Conservation (phyloP, 1,140 invertebrate species). For the Drosophila rufa region DNA sequence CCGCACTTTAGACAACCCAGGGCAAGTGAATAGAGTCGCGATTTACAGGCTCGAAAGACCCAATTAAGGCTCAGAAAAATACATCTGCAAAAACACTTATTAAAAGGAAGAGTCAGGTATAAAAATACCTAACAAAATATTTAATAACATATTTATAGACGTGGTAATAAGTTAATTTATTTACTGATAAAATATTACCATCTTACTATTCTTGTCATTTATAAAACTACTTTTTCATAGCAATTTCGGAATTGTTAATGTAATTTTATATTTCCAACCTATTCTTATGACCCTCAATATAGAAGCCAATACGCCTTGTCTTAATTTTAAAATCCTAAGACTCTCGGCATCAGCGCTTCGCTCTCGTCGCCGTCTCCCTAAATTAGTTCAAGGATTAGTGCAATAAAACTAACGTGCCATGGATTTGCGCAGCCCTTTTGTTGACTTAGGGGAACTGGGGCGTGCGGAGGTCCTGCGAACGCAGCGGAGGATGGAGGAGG, state of each 20-base stretch:
- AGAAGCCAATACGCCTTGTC: conserved; percentile 49
- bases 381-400: conserved; percentile 82
- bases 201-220: too few relatives aligned
- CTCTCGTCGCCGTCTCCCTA: conserved; percentile 19
- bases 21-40: conserved; percentile 5
- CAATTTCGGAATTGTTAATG: too few relatives aligned
- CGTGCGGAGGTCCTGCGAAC: background rate
- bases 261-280: background rate
- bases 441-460: conserved; percentile 47
- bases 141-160: too few relatives aligned
- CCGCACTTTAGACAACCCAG: conserved; percentile 25
- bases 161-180: too few relatives aligned
- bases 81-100: too few relatives aligned
- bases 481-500: background rate
- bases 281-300: conserved; percentile 14
- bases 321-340: conserved; percentile 58
- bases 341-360: conserved; percentile 29
- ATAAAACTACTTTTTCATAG: too few relatives aligned
- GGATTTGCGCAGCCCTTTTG: conserved; percentile 71
- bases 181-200: too few relatives aligned
- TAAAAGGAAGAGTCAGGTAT: background rate
- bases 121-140: background rate
- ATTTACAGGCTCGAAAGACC: background rate
- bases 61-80: too few relatives aligned
- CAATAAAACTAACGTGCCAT: conserved; percentile 78